Evolutionary conservation across 2,888 invertebrate genomes (phyloP), one percentile per base, ranked within the genome.

Genomic region (Agrochola lychnidis): DNA sequence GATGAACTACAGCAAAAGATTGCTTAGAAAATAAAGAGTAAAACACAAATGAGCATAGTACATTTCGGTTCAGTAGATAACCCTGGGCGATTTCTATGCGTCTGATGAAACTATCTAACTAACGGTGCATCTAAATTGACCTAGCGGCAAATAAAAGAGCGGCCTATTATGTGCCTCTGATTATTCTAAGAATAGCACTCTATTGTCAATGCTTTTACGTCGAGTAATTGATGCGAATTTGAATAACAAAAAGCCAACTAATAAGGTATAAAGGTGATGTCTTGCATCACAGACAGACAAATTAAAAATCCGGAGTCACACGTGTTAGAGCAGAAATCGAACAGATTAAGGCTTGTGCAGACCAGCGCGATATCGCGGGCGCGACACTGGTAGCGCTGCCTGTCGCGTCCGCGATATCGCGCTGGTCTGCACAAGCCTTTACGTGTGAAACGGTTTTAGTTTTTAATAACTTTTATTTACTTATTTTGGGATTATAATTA

Each of bases 81-180:
- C 73, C 51, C 19, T 59, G 16, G 14, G 25, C 36, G 45, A 40
- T n/a, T 53, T 59, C 25, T 61, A 19, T 61, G 19, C 9, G 19
- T 66, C 19, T 53, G 19, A 72, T 78, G 16, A 57, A 40, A 78
- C 61, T 40, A n/a, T 48, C 19, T 67, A 78, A 67, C 19, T 67
- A 78, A 67, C 79, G 73, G 78, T 40, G 9, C 36, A n/a, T 71
- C 30, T 45, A 45, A 48, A 68, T 53, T 68, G 62, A 48, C 45
- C 61, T 12, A 22, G 53, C 70, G 4, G 57, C n/a, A 9, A 68
- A 59, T 59, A 62, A 73, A 66, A 70, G 69, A 77, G 22, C 56
- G 6, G 48, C 6, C 36, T 40, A 66, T 64, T 36, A 67, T 45
- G 12, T 22, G 10, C 19, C 16, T 63, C 16, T 66, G 42, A 62